These are phyloP conservation scores for Ctenicera cuprea DNA, from an alignment of 2,888 invertebrate species.

Conservation along the genomic window DNA sequence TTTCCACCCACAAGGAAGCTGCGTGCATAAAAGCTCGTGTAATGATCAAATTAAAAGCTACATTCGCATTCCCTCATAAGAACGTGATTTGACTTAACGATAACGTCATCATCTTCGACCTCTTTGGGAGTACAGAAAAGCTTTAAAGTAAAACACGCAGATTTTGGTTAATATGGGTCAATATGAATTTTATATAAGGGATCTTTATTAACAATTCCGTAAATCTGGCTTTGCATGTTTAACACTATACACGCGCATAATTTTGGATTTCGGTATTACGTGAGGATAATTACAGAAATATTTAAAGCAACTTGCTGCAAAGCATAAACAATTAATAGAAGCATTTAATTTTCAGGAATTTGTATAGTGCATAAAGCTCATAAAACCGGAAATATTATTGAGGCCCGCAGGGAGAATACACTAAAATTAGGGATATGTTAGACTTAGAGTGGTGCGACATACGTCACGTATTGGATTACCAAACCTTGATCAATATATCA, in stretches of 20 bases:
- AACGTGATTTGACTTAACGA: neutral
- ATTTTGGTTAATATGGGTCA: no score
- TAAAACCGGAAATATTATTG: neutral
- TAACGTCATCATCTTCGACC: neutral
- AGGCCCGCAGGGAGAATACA: no score
- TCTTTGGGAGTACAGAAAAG: neutral
- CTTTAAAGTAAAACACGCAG: neutral
- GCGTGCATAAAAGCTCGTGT: constrained; percentile 12
- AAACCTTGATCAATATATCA: no score
- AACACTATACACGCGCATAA: no score
- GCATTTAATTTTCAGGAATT: neutral
- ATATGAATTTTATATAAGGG: no score
- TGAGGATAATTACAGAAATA: neutral
- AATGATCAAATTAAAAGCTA: constrained; percentile 4
- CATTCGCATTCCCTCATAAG: neutral
- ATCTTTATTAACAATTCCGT: no score
- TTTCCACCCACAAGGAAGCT: constrained; percentile 55
- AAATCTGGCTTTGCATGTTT: no score
- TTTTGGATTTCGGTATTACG: neutral
- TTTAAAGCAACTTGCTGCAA: neutral
- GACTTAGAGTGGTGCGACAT: no score
- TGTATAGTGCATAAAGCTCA: neutral
- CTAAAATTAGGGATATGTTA: no score
- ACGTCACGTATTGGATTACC: no score
- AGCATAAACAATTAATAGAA: neutral